Evolutionary conservation across 2,797 vertebrate species (phyloP).

Genomic region (Betta splendens): DNA sequence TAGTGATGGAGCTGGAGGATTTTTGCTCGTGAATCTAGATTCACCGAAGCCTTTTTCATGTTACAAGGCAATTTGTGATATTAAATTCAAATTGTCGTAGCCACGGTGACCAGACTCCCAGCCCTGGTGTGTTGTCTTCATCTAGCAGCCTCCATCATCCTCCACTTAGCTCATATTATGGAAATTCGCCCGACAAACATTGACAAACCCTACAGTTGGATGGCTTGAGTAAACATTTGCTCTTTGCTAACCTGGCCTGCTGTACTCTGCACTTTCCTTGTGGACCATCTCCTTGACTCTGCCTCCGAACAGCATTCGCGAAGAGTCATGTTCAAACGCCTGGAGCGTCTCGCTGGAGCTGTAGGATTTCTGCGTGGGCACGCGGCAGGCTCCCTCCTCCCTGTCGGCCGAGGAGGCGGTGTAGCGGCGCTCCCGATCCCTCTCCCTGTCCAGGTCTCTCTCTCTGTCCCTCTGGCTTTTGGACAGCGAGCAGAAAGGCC

Average conservation of each 20-base stretch:
- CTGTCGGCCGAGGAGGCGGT: slow-evolving; percentile 78
- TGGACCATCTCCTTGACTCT: slow-evolving; percentile 94
- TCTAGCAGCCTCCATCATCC: neutral
- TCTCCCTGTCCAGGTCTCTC: slow-evolving; percentile 73
- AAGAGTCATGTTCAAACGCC: slow-evolving; percentile 96
- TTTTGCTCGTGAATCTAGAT: too few relatives aligned
- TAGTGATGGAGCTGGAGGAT: too few relatives aligned
- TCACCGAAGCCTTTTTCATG: neutral
- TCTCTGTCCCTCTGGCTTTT: slow-evolving; percentile 93
- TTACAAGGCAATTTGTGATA: neutral
- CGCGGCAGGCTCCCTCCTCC: slow-evolving; percentile 88
- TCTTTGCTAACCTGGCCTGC: slow-evolving; percentile 88
- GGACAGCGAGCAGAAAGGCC: slow-evolving; percentile 97
- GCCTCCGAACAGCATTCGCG: slow-evolving; percentile 92
- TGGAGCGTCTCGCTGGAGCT: slow-evolving; percentile 97
- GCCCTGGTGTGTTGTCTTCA: slow-evolving; percentile 2
- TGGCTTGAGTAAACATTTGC: slow-evolving; percentile 10
- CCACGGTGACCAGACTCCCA: slow-evolving; percentile 1
- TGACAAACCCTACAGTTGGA: neutral
- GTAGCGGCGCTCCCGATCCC: slow-evolving; percentile 74
- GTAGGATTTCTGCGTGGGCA: slow-evolving; percentile 97
- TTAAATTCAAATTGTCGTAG: neutral
- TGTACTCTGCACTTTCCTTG: slow-evolving; percentile 90
- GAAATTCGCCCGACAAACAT: slow-evolving; percentile 2
- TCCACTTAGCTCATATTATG: slow-evolving; percentile 11